These are phyloP conservation scores for Trypoxylon attenuatum DNA, from an alignment of 2,888 invertebrate genomes.

Conservation along the genomic window DNA sequence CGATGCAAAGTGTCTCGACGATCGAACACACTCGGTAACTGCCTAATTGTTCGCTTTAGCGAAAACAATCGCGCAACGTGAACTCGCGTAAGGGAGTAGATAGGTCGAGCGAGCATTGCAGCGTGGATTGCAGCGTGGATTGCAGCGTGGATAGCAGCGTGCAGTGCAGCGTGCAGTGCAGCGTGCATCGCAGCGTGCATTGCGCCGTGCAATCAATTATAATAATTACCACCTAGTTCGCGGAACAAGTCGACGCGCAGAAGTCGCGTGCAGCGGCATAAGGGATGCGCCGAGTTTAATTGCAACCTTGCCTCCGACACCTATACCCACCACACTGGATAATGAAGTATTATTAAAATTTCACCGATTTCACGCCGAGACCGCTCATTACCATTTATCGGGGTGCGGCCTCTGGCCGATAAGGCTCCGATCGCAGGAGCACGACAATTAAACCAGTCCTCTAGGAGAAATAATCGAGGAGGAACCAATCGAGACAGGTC, in stretches of 20 bases:
- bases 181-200: no score
- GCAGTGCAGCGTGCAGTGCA: no score
- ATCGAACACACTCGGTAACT: no score
- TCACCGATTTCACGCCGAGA: slow-evolving; percentile 19
- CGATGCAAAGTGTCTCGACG: no score
- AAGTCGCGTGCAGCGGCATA: slow-evolving; percentile 17
- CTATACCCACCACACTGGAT: slow-evolving; percentile 11
- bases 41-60: no score
- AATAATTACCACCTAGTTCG: slow-evolving; percentile 55
- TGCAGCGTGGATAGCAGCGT: no score
- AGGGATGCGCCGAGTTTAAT: slow-evolving; percentile 30
- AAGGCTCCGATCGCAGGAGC: neutral
- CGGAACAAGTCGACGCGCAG: slow-evolving; percentile 17
- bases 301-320: slow-evolving; percentile 25
- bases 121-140: no score
- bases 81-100: no score
- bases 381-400: slow-evolving; percentile 1
- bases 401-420: neutral
- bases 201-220: slow-evolving; percentile 56
- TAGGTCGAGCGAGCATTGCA: no score
- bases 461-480: neutral
- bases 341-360: slow-evolving; percentile 29
- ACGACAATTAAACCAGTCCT: neutral
- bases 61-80: no score
- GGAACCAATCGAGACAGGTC: neutral